phyloP scores from a whole-genome alignment of 2,888 invertebrate genomes.

The Clusia tigrina region DNA sequence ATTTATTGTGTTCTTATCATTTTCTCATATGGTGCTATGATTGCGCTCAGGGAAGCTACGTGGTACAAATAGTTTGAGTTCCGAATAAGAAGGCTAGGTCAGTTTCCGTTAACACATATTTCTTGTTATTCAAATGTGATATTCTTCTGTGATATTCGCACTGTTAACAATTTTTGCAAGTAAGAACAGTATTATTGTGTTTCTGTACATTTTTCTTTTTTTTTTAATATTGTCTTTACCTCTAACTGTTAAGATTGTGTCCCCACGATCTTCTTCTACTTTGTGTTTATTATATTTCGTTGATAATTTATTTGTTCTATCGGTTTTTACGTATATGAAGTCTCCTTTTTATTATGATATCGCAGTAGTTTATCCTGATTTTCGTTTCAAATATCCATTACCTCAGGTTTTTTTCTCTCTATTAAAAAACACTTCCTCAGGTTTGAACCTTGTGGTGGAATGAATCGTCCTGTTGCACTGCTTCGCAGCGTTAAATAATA shows the following conservation, averaged over 20 bases:
- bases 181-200: too few species aligned
- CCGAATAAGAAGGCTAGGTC: too few species aligned
- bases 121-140: conserved; percentile 17
- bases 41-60: too few species aligned
- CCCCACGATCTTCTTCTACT: background rate
- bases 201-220: too few species aligned
- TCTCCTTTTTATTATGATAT: conserved; percentile 16
- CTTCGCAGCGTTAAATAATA: conserved; percentile 9
- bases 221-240: too few species aligned
- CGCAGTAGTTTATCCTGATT: background rate
- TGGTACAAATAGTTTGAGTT: too few species aligned
- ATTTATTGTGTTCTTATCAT: too few species aligned
- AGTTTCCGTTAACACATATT: conserved; percentile 22
- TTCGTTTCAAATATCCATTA: background rate
- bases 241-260: conserved; percentile 15
- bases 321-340: conserved; percentile 11
- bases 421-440: background rate
- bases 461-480: conserved; percentile 8
- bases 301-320: background rate
- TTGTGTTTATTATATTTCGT: background rate
- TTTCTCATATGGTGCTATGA: too few species aligned
- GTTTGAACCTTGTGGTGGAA: background rate
- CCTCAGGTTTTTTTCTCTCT: background rate
- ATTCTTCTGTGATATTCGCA: too few species aligned
- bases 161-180: too few species aligned